Evolutionary conservation across 2,888 invertebrate genomes (phyloP), one percentile per base, ranked within the genome.

Genomic region (Ecliptopera silaceata): DNA sequence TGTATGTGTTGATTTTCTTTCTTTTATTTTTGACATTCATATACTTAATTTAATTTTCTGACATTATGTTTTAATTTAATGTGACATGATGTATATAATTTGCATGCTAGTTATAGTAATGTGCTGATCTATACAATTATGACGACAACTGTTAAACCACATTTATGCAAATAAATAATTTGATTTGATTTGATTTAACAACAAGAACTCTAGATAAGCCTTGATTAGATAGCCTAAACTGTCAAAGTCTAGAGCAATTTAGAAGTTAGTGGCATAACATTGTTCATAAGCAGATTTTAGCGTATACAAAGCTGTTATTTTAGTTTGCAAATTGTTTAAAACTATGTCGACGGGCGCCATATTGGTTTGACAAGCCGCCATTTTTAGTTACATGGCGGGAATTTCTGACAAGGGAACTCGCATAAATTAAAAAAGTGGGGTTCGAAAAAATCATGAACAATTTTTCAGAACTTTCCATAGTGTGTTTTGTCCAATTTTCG

Each of bases 331-430:
- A 49, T 32, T 31, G 31, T 32, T 20, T 3, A 0, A 12, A 43
- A 43, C 34, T 50, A 34, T 43, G 32, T 26, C 15, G 34, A 22
- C 48, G 29, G 26, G 26, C 26, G 43, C 18, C 48, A 49, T 49
- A 47, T 39, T 41, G 36, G 32, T 49, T 50, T 42, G 42, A 36
- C 49, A 50, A 22, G 42, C 18, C 34, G 49, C 49, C 49, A 49
- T 49, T 11, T 49, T n/a, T n/a, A n/a, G n/a, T n/a, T 49, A 31
- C 13, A 34, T 42, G 41, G 49, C 32, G 18, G 39, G 38, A 15
- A 5, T 2, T 41, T 41, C 12, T n/a, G 22, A 18, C 11, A 41
- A 41, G 22, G 20, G 22, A 38, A 11, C 15, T 39, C 17, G 10
- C 11, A 17, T 38, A 15, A 38, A 38, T 38, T 38, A 5, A 6